phyloP scores from a whole-genome alignment of 2,797 vertebrate genomes.

The Taenioides sp. region DNA sequence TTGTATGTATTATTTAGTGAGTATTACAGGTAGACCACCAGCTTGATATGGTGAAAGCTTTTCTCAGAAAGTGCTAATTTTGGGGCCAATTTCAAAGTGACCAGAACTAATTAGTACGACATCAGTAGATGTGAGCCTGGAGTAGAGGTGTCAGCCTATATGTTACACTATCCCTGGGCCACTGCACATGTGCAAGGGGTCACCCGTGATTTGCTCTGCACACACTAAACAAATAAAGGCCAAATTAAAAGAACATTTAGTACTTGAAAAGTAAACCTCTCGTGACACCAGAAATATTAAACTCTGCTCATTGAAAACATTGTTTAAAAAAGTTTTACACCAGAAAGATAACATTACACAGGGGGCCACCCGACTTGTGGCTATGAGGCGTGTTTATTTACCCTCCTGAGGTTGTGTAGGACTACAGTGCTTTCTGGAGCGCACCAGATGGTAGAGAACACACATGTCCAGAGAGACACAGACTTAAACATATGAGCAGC shows the following conservation, averaged over 20 bases:
- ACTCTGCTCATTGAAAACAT: constrained; percentile 68
- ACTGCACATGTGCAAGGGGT: constrained; percentile 46
- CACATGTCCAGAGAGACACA: constrained; percentile 23
- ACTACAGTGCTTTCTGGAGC: constrained; percentile 34
- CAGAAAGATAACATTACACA: constrained; percentile 67
- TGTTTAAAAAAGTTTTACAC: constrained; percentile 75
- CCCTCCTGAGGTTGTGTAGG: constrained; percentile 67
- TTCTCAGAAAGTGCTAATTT: background rate
- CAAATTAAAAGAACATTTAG: constrained; percentile 74
- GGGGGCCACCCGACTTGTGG: constrained; percentile 60
- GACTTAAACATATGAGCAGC: background rate
- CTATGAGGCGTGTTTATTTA: constrained; percentile 71
- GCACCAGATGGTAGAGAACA: constrained; percentile 57
- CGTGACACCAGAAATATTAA: constrained; percentile 62
- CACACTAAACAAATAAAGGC: constrained; percentile 69
- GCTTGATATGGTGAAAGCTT: background rate
- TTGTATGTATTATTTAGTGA: background rate
- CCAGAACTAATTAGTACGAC: background rate
- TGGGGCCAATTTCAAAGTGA: constrained; percentile 2
- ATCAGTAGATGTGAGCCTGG: constrained; percentile 13
- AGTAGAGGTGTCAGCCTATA: constrained; percentile 36
- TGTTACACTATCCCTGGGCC: constrained; percentile 50
- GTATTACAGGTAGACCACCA: background rate
- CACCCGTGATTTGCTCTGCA: constrained; percentile 60
- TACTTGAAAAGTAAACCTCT: constrained; percentile 70